phyloP scores from a whole-genome alignment of 1,140 invertebrate species.

The Philaenus spumarius region DNA sequence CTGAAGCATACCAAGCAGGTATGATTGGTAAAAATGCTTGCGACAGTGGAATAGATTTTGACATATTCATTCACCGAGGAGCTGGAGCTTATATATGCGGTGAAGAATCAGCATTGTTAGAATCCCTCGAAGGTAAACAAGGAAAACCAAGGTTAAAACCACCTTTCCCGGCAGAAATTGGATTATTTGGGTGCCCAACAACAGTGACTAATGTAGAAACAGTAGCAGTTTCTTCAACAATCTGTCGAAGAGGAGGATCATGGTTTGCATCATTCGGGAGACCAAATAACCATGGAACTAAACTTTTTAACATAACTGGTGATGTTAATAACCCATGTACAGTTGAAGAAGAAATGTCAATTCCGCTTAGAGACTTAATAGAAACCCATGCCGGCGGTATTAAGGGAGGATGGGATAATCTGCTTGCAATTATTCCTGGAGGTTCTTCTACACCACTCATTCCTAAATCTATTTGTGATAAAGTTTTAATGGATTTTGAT shows the following conservation, averaged over 20 bases:
- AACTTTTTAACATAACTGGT: conserved; percentile 72
- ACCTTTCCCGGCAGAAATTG: conserved; percentile 71
- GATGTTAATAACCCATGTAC: conserved; percentile 71
- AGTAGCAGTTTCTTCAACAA: conserved; percentile 55
- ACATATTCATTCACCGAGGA: conserved; percentile 70
- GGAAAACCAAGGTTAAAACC: conserved; percentile 71
- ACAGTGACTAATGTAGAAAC: conserved; percentile 66
- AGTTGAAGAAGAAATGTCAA: conserved; percentile 71
- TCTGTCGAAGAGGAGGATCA: conserved; percentile 61
- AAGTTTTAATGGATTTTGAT: conserved; percentile 66
- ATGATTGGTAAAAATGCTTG: conserved; percentile 69
- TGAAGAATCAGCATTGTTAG: conserved; percentile 74
- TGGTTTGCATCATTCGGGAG: conserved; percentile 71
- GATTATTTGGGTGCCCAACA: conserved; percentile 70
- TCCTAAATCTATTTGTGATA: conserved; percentile 49
- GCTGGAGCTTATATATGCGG: conserved; percentile 78
- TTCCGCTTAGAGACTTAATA: conserved; percentile 59
- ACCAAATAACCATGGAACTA: conserved; percentile 64
- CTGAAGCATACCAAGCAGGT: conserved; percentile 63
- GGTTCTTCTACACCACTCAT: conserved; percentile 66
- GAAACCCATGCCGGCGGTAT: conserved; percentile 63
- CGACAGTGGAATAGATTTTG: conserved; percentile 68
- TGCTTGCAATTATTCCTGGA: conserved; percentile 63
- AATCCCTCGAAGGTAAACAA: conserved; percentile 63
- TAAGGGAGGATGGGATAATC: conserved; percentile 62